Evolutionary conservation across 2,888 invertebrate species (phyloP).

Genomic region (Blastobasis adustella): DNA sequence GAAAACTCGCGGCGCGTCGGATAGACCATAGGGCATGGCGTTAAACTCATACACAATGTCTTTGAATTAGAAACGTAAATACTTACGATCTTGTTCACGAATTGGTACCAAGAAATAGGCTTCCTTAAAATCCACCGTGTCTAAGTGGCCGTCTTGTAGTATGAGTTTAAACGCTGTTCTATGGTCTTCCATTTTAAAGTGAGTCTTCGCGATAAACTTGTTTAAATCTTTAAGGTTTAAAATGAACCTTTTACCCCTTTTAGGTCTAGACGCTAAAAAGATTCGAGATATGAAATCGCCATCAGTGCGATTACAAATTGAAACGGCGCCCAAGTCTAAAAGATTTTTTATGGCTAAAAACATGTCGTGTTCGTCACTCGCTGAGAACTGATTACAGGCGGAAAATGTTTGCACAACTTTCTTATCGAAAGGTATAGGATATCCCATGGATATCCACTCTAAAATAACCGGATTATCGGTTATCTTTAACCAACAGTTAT

Average conservation of each 20-base stretch:
- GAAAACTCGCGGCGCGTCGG: conserved; percentile 1
- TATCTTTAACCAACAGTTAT: conserved; percentile 8
- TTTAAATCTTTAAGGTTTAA: conserved; percentile 2
- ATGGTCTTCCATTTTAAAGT: conserved; percentile 8
- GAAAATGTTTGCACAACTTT: conserved; percentile 1
- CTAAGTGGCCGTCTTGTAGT: conserved; percentile 1
- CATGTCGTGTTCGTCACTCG: conserved; percentile 1
- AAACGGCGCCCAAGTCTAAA: conserved; percentile 3
- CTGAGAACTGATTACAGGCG: background rate
- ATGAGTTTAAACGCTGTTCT: conserved; percentile 4
- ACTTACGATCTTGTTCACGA: conserved; percentile 3
- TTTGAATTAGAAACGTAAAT: conserved; percentile 4
- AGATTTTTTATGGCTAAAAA: conserved; percentile 5
- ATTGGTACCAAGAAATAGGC: too few species aligned
- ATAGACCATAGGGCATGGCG: conserved; percentile 1
- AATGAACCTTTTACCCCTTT: too few species aligned
- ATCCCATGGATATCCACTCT: conserved; percentile 9
- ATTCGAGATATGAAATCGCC: conserved; percentile 11
- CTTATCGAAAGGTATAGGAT: conserved; percentile 2
- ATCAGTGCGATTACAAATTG: background rate
- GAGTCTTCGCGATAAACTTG: conserved; percentile 5
- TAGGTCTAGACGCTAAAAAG: too few species aligned
- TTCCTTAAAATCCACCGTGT: conserved; percentile 8
- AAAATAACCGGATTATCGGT: conserved; percentile 4
- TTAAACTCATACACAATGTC: background rate